These are phyloP conservation scores for Riptortus pedestris DNA, from an alignment of 1,140 invertebrate genomes.

Conservation along the genomic window DNA sequence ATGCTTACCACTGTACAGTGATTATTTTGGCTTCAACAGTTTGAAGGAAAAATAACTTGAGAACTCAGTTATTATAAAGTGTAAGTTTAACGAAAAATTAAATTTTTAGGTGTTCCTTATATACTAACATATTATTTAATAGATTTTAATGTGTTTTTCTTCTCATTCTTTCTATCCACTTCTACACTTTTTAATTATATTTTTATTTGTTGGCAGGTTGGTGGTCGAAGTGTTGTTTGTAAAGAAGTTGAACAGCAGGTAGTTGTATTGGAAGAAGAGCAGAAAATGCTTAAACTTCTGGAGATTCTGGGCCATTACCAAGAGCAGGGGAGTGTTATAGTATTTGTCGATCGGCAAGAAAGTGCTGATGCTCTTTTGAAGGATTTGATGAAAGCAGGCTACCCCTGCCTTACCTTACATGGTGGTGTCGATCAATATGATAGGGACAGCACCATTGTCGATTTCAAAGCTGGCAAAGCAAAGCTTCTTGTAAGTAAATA, in stretches of 20 bases:
- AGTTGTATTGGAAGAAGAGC: conserved; percentile 87
- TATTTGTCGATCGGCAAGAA: conserved; percentile 99
- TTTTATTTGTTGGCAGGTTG: conserved; percentile 48
- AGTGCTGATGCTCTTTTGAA: conserved; percentile 89
- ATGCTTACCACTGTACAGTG: too few species aligned
- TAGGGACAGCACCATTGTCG: conserved; percentile 91
- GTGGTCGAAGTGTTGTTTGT: conserved; percentile 93
- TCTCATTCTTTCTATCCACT: too few species aligned
- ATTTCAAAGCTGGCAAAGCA: conserved; percentile 91
- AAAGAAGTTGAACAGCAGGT: conserved; percentile 97
- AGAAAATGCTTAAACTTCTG: conserved; percentile 94
- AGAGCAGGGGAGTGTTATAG: conserved; percentile 83
- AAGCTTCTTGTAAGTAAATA: conserved; percentile 52
- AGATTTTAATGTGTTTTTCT: too few species aligned
- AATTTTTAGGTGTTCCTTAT: too few species aligned
- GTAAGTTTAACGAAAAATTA: too few species aligned
- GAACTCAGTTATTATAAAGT: too few species aligned
- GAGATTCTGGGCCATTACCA: conserved; percentile 92
- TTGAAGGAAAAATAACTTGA: too few species aligned
- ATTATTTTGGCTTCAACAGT: too few species aligned
- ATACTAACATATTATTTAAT: too few species aligned
- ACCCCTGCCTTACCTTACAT: conserved; percentile 91
- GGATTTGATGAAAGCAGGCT: conserved; percentile 93
- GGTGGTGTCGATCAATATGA: conserved; percentile 99
- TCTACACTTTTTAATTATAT: background rate